A percentile compares a stretch with the other conserved stretches of the same genome.
Evolutionary conservation across 2,888 invertebrate genomes (phyloP).

Genomic region (Ethmia dodecea): DNA sequence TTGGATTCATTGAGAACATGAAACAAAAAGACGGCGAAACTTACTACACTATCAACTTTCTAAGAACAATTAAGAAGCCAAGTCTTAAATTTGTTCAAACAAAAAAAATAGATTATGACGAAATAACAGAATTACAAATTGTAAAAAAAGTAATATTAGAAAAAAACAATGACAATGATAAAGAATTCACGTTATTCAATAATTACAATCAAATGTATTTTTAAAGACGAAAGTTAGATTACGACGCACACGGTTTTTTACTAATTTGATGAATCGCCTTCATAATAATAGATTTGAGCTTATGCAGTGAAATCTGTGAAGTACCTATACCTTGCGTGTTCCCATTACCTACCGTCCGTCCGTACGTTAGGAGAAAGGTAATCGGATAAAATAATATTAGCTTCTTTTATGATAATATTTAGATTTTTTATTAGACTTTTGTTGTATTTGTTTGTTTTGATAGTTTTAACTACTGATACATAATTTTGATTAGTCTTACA

Average conservation of each 20-base stretch:
- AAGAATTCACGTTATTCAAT: neutral
- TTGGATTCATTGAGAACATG: slow-evolving; percentile 2
- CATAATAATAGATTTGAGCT: neutral
- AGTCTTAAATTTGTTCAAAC: slow-evolving; percentile 1
- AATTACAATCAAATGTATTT: neutral
- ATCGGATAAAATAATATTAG: neutral
- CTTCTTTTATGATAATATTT: too few relatives aligned
- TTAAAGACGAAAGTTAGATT: neutral
- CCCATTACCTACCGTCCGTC: neutral
- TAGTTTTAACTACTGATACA: too few relatives aligned
- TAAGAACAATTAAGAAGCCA: slow-evolving; percentile 3
- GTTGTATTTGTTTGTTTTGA: too few relatives aligned
- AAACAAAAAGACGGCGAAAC: neutral
- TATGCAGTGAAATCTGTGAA: neutral
- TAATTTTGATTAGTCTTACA: too few relatives aligned
- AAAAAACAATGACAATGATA: neutral
- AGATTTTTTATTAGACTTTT: too few relatives aligned
- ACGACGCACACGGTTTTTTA: neutral
- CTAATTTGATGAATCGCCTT: neutral
- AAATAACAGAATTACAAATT: slow-evolving; percentile 1
- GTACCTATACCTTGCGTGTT: neutral
- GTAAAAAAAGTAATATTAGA: slow-evolving; percentile 2
- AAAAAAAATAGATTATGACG: slow-evolving; percentile 1
- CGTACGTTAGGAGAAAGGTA: neutral
- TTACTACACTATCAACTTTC: neutral